Evolutionary conservation across 1,140 invertebrate genomes (phyloP).

Genomic region (Papilio machaon): DNA sequence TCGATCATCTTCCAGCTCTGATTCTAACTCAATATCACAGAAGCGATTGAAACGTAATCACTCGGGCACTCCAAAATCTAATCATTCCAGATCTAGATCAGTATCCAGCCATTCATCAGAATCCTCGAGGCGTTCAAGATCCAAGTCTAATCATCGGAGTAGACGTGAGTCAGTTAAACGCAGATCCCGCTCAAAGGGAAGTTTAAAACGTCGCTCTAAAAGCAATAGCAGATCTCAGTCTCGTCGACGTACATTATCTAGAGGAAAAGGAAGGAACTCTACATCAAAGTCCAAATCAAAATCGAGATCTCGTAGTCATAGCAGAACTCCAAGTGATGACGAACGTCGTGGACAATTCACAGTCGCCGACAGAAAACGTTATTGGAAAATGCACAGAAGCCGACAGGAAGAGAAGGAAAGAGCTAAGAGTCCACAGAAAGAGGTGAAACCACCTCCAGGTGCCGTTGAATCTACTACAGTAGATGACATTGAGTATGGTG

Average conservation of each 20-base stretch:
- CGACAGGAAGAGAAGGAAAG: constrained; percentile 61
- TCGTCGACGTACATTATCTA: constrained; percentile 55
- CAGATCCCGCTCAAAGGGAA: constrained; percentile 56
- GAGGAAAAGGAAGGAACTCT: constrained; percentile 52
- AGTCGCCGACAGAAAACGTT: constrained; percentile 73
- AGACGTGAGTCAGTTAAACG: constrained; percentile 43
- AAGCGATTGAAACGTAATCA: constrained; percentile 54
- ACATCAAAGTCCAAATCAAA: constrained; percentile 53
- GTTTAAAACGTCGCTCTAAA: constrained; percentile 53
- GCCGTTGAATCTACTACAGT: constrained; percentile 62
- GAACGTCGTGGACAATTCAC: constrained; percentile 74
- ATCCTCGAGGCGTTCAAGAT: constrained; percentile 54
- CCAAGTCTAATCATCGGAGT: constrained; percentile 51
- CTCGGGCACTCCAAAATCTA: constrained; percentile 48
- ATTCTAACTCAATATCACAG: constrained; percentile 57
- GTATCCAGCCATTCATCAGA: constrained; percentile 51
- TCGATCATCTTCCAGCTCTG: constrained; percentile 59
- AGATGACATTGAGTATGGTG: constrained; percentile 75
- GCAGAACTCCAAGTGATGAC: constrained; percentile 62
- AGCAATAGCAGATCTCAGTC: constrained; percentile 60
- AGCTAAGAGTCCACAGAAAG: constrained; percentile 62
- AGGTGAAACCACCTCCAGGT: constrained; percentile 69
- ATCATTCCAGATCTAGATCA: constrained; percentile 49
- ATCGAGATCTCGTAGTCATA: constrained; percentile 59
- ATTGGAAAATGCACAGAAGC: constrained; percentile 72